Evolutionary conservation across 2,113 vertebrate genomes (phyloP), one percentile per base, ranked within the genome.

Genomic region (Scopus umbretta): DNA sequence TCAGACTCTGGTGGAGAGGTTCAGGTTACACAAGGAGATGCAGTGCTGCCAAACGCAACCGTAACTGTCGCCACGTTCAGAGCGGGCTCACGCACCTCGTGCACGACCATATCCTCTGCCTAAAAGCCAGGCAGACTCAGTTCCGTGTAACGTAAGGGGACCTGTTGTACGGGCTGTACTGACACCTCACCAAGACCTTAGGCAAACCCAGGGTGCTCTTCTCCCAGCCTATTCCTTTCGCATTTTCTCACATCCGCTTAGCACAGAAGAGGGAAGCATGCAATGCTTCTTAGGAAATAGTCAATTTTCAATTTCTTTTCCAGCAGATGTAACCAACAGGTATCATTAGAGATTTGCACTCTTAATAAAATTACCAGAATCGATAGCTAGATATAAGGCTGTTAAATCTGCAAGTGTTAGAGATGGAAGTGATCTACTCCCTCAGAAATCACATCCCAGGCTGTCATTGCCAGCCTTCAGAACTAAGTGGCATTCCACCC

Each of bases 131-230:
- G 21, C 2, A 42, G 26, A 32, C 43, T 40, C 26, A 16, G 23
- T 4, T 42, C 36, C 8, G 21, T 5, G 5, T 45, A 21, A 52
- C 40, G 43, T 7, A 13, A 36, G 42, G 32, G 45, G 59, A 58
- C 11, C 30, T 21, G 1, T 0, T 20, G 40, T 5, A 45, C 2
- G 4, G 49, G 40, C 52, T 19, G 30, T 4, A 38, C 47, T 36
- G 47, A 75, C 20, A 65, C 7, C n/a, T 83, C 38, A 49, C 13
- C 27, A 13, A 36, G 19, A 61, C 15, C n/a, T 53, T 22, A 52
- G 8, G 34, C 38, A 67, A 79, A 56, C 29, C 34, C 1, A 5
- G 32, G 7, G 19, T 0, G 5, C 56, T 81, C 3, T n/a, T 12
- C 34, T 80, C 18, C 23, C 25, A 63, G 15, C 29, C 43, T 63